These are phyloP conservation scores for Trachops cirrhosus DNA, from an alignment of 2,797 vertebrate species.

Conservation along the genomic window DNA sequence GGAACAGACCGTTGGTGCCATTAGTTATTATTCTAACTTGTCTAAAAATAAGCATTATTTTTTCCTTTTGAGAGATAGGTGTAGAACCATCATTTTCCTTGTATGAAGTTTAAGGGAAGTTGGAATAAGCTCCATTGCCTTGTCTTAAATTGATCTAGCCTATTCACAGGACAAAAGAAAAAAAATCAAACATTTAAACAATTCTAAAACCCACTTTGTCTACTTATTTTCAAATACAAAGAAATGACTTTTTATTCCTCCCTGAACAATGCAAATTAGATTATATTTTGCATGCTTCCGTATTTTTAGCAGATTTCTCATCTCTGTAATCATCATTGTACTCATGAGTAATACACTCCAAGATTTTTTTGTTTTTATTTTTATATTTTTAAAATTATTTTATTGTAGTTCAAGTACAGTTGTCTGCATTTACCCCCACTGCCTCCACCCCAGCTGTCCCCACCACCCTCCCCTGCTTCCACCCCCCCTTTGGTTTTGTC, in stretches of 20 bases:
- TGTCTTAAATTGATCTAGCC: background rate
- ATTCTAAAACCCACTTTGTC: background rate
- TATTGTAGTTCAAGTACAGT: no score
- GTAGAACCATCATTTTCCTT: background rate
- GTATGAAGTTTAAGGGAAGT: background rate
- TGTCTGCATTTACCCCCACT: no score
- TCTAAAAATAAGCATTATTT: background rate
- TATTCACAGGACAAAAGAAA: background rate
- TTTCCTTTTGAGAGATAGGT: background rate
- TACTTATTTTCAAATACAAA: background rate
- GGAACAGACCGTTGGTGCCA: background rate
- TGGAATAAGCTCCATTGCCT: background rate
- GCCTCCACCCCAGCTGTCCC: no score
- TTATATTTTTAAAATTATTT: no score
- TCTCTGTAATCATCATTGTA: background rate
- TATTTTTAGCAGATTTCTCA: background rate
- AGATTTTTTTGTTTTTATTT: no score
- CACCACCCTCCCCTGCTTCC: no score
- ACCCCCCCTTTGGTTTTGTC: no score
- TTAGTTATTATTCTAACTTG: background rate
- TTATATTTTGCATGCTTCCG: background rate
- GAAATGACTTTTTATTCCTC: background rate
- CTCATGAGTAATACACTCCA: background rate
- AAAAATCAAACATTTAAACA: background rate
- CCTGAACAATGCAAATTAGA: background rate